A percentile compares a stretch with the other conserved stretches of the same genome.
Conservation (phyloP, 2,113 vertebrate species). For the Dolichallabes microphthalmus region DNA sequence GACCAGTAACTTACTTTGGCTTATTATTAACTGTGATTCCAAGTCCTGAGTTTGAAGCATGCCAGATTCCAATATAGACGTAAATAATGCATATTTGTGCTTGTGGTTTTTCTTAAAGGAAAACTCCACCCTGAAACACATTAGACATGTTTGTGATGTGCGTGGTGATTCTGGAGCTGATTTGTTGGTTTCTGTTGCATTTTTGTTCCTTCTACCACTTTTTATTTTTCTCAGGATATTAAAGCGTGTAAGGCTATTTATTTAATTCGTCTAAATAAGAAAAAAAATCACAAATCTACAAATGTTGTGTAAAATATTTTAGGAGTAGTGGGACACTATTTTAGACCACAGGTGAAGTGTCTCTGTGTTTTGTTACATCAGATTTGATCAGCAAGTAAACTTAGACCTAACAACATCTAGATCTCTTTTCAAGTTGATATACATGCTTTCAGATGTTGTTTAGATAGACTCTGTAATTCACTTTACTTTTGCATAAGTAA, state of each 20-base stretch:
- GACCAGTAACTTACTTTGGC: neutral
- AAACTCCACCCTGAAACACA: neutral
- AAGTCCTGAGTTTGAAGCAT: neutral
- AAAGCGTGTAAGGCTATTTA: neutral
- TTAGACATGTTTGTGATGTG: neutral
- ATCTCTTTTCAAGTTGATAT: neutral
- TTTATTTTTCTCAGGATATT: neutral
- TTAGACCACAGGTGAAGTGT: neutral
- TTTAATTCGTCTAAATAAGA: neutral
- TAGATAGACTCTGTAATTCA: neutral
- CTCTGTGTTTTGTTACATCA: neutral
- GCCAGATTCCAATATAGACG: neutral
- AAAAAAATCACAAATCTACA: neutral
- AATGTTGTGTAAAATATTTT: neutral
- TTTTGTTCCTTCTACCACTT: neutral
- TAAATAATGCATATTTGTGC: neutral
- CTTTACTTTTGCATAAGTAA: neutral
- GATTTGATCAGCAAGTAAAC: neutral
- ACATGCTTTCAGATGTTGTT: neutral
- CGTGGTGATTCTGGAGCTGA: constrained; percentile 2
- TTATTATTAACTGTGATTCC: neutral
- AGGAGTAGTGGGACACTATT: neutral
- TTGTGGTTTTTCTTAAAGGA: neutral
- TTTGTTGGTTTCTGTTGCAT: neutral
- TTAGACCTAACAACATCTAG: neutral